A percentile compares a stretch with the other conserved stretches of the same genome.
Evolutionary conservation across 2,113 vertebrate genomes (phyloP).

Genomic region (Oncorhynchus tshawytscha): DNA sequence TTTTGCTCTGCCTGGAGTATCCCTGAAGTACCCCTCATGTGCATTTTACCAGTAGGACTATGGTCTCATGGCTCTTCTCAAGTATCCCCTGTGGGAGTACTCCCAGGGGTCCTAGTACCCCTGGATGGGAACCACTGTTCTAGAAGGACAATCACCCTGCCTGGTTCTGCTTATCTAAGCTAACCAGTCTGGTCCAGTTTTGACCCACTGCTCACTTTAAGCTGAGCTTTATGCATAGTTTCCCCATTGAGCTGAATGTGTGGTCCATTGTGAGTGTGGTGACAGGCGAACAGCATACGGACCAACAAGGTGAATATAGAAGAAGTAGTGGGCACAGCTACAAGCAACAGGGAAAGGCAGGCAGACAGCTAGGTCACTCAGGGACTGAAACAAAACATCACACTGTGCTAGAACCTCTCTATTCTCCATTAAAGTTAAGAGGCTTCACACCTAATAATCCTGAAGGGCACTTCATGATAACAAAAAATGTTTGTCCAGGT

Average conservation of each 20-base stretch:
- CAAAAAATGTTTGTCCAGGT: too few species aligned
- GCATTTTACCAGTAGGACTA: too few species aligned
- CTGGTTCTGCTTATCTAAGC: conserved; percentile 67
- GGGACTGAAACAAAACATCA: background rate
- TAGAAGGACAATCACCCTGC: conserved; percentile 19
- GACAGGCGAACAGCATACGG: conserved; percentile 43
- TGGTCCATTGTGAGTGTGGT: conserved; percentile 63
- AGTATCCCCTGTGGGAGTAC: too few species aligned
- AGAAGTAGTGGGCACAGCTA: background rate
- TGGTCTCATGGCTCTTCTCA: too few species aligned
- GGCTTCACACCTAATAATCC: background rate
- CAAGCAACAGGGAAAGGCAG: conserved; percentile 12
- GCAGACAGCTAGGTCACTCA: background rate
- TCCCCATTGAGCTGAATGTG: conserved; percentile 57
- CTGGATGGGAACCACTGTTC: conserved; percentile 2
- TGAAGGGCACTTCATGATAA: background rate
- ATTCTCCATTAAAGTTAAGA: background rate
- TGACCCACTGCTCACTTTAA: conserved; percentile 57
- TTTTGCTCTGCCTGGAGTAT: too few species aligned
- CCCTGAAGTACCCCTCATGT: too few species aligned
- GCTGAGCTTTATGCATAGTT: conserved; percentile 45
- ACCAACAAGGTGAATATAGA: conserved; percentile 59
- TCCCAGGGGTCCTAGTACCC: too few species aligned
- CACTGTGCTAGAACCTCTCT: too few species aligned
- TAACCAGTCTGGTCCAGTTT: conserved; percentile 63